Conservation (phyloP, 2,888 invertebrate genomes). For the Taphrorychus bicolor region DNA sequence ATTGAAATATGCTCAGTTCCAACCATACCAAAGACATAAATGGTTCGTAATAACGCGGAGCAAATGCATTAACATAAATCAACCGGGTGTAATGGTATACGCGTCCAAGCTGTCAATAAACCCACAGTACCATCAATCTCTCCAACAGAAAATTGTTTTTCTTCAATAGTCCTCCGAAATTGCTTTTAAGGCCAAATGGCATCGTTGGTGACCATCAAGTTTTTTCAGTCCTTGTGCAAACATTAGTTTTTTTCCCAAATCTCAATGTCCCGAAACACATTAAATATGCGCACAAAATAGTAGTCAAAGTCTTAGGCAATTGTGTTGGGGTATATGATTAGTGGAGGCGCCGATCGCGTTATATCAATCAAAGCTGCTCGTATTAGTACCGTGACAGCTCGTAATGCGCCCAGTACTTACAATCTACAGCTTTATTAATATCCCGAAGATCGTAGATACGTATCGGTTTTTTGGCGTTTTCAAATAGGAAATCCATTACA, state of each 20-base stretch:
- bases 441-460: constrained; percentile 32
- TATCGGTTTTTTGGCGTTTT: constrained; percentile 40
- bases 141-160: constrained; percentile 40
- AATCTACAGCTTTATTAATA: constrained; percentile 41
- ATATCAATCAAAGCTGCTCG: constrained; percentile 4
- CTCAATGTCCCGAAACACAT: too few relatives aligned
- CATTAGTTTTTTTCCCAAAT: too few relatives aligned
- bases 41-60: constrained; percentile 35
- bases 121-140: constrained; percentile 42
- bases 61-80: constrained; percentile 42
- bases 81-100: constrained; percentile 39
- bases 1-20: constrained; percentile 13
- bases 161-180: constrained; percentile 20
- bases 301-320: too few relatives aligned
- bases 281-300: too few relatives aligned
- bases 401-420: constrained; percentile 26
- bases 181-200: constrained; percentile 14
- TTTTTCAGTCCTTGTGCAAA: neutral
- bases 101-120: constrained; percentile 39
- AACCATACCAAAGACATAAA: constrained; percentile 39
- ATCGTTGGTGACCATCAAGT: neutral
- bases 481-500: constrained; percentile 54
- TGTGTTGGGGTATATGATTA: too few relatives aligned
- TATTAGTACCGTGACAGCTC: constrained; percentile 32
- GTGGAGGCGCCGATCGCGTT: neutral